Base-by-base conservation (phyloP, 2,888 invertebrate species). In the Ormyrus pomaceus region DNA sequence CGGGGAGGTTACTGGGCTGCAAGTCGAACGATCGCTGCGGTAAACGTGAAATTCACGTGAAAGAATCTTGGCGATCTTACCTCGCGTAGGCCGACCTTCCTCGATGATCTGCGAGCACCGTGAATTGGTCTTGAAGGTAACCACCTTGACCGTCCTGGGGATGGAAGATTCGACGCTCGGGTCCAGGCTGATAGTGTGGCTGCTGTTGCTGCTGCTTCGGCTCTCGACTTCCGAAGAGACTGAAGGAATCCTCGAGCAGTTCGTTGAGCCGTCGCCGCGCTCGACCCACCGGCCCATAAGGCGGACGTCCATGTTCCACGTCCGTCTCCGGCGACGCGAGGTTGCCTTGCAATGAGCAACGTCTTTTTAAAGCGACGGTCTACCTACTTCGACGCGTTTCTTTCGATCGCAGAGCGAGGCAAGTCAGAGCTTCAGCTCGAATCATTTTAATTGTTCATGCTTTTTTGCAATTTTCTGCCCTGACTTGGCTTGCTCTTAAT, bases 161-260 rank as follows among this genome's bases (percentile, higher is more conserved):
- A 34, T 34, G 34, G 34, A 34, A 34, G 34, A 34, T 34, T 34
- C 34, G 59, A 66, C 55, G 11, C 58, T 19, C n/a, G 34, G 53
- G 46, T 73, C 46, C 10, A 34, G 34, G 34, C 58, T 56, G n/a
- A 48, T 48, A 11, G 7, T 5, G 75, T n/a, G 34, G 71, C 13
- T 65, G 19, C 34, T 62, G 53, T n/a, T 58, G 69, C 62, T 46
- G 61, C 64, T 83, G 92, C 84, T 93, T 93, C 19, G 92, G 92
- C 72, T 93, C 93, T 51, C 93, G 92, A 86, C 93, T 94, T 5
- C 95, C 95, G 89, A 95, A 95, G 78, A 95, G 91, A 82, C 95
- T 95, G 91, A 95, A 95, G 0, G 96, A 95, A 85, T 96, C 96
- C 86, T 96, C 96, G 87, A 96, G 92, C 8, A 96, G 92, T 86